These are phyloP conservation scores for Lordiphosa fenestrarum DNA, from an alignment of 2,888 invertebrate genomes.

Conservation along the genomic window DNA sequence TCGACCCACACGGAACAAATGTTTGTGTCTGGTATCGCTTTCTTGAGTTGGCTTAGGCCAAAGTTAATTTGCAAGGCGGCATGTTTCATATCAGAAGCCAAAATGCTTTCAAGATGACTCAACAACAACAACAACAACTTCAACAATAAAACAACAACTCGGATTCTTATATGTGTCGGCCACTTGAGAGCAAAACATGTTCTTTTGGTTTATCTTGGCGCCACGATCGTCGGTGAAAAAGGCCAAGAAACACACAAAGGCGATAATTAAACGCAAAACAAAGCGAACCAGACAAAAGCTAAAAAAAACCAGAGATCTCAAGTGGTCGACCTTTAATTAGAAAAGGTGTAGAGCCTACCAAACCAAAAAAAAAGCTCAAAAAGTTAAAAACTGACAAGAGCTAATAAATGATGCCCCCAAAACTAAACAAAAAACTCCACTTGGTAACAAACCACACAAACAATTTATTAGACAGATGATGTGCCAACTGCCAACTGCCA, in stretches of 20 bases:
- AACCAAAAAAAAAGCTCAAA: slow-evolving; percentile 16
- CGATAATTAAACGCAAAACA: slow-evolving; percentile 69
- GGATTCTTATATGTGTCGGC: slow-evolving; percentile 45
- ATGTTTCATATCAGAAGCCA: slow-evolving; percentile 63
- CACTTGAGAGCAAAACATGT: slow-evolving; percentile 68
- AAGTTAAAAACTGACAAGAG: slow-evolving; percentile 30
- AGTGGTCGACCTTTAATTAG: slow-evolving; percentile 63
- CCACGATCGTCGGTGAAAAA: slow-evolving; percentile 60
- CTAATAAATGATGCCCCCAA: slow-evolving; percentile 41
- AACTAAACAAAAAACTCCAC: slow-evolving; percentile 7
- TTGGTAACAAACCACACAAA: slow-evolving; percentile 35
- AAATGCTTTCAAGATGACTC: slow-evolving; percentile 68
- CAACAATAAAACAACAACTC: slow-evolving; percentile 16
- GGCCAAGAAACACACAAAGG: slow-evolving; percentile 54
- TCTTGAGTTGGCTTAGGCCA: slow-evolving; percentile 55
- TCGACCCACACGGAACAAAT: neutral
- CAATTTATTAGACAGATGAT: slow-evolving; percentile 65
- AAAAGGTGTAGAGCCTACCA: slow-evolving; percentile 48
- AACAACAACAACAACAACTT: slow-evolving; percentile 47
- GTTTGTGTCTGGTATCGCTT: slow-evolving; percentile 9
- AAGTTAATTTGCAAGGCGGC: slow-evolving; percentile 71
- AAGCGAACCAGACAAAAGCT: slow-evolving; percentile 58
- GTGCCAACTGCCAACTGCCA: slow-evolving; percentile 48
- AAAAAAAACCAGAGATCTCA: slow-evolving; percentile 24
- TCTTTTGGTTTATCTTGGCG: slow-evolving; percentile 71